phyloP scores from a whole-genome alignment of 2,797 vertebrate species.

The Brotula barbata region DNA sequence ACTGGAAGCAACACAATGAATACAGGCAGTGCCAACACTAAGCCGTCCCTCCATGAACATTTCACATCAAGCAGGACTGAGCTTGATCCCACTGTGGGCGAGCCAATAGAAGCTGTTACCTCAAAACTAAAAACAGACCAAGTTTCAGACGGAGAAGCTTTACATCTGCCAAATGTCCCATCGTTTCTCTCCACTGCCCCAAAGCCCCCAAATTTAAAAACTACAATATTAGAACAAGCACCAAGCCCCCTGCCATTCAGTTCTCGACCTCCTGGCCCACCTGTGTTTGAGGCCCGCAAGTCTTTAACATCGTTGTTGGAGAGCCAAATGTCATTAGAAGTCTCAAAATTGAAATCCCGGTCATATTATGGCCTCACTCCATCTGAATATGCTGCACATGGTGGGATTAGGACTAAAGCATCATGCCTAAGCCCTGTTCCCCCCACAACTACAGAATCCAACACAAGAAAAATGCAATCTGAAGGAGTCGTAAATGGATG shows the following conservation, averaged over 20 bases:
- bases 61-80: constrained; percentile 12
- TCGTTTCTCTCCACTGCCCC: constrained; percentile 49
- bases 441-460: constrained; percentile 26
- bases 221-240: constrained; percentile 26
- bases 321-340: constrained; percentile 65
- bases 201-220: constrained; percentile 43
- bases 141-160: constrained; percentile 37
- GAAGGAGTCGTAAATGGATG: constrained; percentile 40
- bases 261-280: constrained; percentile 34
- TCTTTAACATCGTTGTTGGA: constrained; percentile 71
- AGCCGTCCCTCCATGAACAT: constrained; percentile 46
- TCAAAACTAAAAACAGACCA: constrained; percentile 48
- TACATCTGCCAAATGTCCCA: constrained; percentile 59
- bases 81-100: constrained; percentile 20
- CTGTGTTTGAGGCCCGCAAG: constrained; percentile 67
- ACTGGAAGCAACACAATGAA: constrained; percentile 33
- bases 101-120: constrained; percentile 24
- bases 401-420: constrained; percentile 66
- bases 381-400: constrained; percentile 72
- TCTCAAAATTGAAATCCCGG: constrained; percentile 65
- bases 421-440: constrained; percentile 45
- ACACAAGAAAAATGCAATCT: constrained; percentile 40
- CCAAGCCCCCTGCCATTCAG: constrained; percentile 16
- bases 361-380: constrained; percentile 81
- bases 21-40: constrained; percentile 26